Percentiles rank a stretch among this genome's conserved stretches.
These are phyloP conservation scores for Rhinophrynus dorsalis DNA, from an alignment of 2,797 vertebrate species.

Conservation along the genomic window DNA sequence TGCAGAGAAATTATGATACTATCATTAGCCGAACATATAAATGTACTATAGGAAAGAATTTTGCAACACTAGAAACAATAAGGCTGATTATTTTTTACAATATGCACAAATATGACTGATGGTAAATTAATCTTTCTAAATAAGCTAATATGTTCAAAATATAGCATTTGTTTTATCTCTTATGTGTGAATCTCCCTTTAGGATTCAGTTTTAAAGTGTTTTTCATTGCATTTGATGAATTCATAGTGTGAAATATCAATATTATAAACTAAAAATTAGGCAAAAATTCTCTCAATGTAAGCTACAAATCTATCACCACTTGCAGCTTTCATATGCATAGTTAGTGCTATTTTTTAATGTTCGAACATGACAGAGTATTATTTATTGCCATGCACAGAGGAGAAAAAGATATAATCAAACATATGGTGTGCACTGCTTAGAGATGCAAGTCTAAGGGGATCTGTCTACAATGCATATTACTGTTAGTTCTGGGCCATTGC, in stretches of 20 bases:
- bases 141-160: no score
- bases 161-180: no score
- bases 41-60: no score
- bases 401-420: conserved; percentile 28
- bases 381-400: conserved; percentile 35
- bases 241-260: neutral
- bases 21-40: no score
- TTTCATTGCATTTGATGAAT: no score
- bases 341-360: conserved; percentile 9
- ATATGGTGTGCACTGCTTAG: conserved; percentile 41
- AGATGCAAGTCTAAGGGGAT: conserved; percentile 39
- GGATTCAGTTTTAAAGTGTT: no score
- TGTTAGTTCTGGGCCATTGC: conserved; percentile 42
- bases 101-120: no score
- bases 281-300: conserved; percentile 27
- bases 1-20: neutral
- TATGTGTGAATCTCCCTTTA: no score
- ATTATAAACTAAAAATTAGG: neutral
- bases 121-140: neutral
- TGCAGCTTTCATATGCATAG: conserved; percentile 7
- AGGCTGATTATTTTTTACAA: no score
- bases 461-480: conserved; percentile 35
- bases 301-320: conserved; percentile 22
- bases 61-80: no score
- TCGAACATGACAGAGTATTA: conserved; percentile 27